phyloP scores from a whole-genome alignment of 2,113 vertebrate genomes.

The Bos taurus region DNA sequence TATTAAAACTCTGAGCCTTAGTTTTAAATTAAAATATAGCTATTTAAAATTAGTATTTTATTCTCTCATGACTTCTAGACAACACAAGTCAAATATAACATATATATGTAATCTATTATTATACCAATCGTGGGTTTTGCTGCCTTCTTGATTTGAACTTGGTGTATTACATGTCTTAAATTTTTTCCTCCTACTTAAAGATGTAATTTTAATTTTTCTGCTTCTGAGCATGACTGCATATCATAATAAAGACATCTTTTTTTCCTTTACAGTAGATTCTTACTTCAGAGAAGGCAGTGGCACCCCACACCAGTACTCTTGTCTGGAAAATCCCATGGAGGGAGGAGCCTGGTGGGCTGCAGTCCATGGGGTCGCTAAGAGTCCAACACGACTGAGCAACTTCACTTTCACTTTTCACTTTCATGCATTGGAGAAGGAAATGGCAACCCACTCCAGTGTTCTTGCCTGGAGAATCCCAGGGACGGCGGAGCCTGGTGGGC shows the following conservation, averaged over 20 bases:
- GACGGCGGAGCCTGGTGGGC: no score
- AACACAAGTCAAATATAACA: slow-evolving; percentile 52
- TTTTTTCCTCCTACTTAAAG: slow-evolving; percentile 7
- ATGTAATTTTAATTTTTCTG: slow-evolving; percentile 35
- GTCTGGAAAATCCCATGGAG: no score
- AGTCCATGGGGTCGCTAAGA: no score
- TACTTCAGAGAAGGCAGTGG: background rate
- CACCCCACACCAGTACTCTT: no score
- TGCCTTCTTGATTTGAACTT: slow-evolving; percentile 70
- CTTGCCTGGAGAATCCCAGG: no score
- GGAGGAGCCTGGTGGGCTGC: no score
- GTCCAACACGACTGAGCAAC: no score
- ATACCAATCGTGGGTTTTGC: slow-evolving; percentile 56
- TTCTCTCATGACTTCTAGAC: slow-evolving; percentile 67
- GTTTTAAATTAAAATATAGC: slow-evolving; percentile 76
- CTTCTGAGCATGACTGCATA: background rate
- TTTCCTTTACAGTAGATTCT: background rate
- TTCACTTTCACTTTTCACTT: no score
- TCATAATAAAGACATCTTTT: background rate
- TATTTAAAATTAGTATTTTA: slow-evolving; percentile 76
- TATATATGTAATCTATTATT: slow-evolving; percentile 42
- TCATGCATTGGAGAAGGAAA: no score
- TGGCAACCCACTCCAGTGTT: no score
- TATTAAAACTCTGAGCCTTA: slow-evolving; percentile 67
- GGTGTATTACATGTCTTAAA: background rate